phyloP scores from a whole-genome alignment of 2,888 invertebrate genomes.

The Anticlea derivata region DNA sequence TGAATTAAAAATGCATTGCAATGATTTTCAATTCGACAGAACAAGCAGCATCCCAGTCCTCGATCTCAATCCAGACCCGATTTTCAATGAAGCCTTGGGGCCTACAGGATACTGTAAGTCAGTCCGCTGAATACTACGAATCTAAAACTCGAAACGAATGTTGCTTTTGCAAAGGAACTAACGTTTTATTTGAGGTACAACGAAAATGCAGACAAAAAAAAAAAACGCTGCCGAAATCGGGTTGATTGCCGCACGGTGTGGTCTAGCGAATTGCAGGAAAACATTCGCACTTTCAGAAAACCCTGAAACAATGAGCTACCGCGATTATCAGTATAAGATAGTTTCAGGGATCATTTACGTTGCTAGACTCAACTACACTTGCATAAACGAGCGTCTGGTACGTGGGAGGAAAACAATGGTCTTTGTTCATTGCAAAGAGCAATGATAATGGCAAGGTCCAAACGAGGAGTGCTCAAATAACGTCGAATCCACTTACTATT shows the following conservation, averaged over 20 bases:
- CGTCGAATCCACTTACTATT: no score
- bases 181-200: background rate
- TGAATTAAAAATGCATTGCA: background rate
- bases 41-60: background rate
- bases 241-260: background rate
- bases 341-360: background rate
- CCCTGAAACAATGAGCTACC: background rate
- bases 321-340: background rate
- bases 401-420: background rate
- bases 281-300: background rate
- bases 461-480: no score
- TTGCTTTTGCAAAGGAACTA: background rate
- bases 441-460: no score
- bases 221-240: background rate
- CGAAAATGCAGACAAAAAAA: background rate
- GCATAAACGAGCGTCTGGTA: background rate
- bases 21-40: background rate
- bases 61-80: background rate
- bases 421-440: no score
- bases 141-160: background rate
- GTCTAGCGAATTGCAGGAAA: conserved; percentile 1
- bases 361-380: background rate
- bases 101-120: background rate
- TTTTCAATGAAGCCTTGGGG: background rate
- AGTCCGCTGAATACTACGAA: background rate